These are phyloP conservation scores for Varanus salvator DNA, from an alignment of 2,113 vertebrate species.

Conservation along the genomic window DNA sequence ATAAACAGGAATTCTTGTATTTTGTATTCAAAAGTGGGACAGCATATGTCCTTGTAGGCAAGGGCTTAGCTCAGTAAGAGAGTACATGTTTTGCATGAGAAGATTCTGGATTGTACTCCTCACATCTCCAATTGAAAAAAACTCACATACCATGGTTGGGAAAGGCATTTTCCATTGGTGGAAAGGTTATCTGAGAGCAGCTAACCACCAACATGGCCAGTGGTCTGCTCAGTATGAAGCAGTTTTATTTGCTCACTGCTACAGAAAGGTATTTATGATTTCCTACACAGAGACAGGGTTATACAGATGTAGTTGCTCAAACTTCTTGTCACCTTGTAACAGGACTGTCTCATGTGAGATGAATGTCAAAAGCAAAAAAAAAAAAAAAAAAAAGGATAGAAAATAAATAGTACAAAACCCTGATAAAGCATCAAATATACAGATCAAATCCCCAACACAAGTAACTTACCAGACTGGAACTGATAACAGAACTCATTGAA, in stretches of 20 bases:
- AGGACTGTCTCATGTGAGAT: too few relatives aligned
- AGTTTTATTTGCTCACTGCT: neutral
- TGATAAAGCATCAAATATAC: neutral
- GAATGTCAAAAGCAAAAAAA: too few relatives aligned
- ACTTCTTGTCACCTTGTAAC: too few relatives aligned
- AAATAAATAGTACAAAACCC: too few relatives aligned
- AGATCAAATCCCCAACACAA: neutral
- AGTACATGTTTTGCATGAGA: neutral
- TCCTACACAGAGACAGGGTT: too few relatives aligned
- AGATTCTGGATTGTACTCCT: too few relatives aligned
- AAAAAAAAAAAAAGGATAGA: too few relatives aligned
- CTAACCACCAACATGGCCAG: too few relatives aligned
- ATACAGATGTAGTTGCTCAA: too few relatives aligned
- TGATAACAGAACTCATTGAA: neutral
- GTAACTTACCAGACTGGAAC: neutral
- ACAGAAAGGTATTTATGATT: too few relatives aligned
- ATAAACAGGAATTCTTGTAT: neutral
- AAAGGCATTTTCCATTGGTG: neutral
- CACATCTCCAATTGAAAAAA: neutral
- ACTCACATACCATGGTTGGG: neutral
- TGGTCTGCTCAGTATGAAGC: too few relatives aligned
- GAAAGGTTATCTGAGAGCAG: too few relatives aligned
- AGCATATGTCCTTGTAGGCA: neutral
- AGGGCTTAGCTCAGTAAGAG: neutral
- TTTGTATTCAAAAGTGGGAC: neutral